Conservation (phyloP, 2,113 vertebrate species). For the Syngnathus typhle region DNA sequence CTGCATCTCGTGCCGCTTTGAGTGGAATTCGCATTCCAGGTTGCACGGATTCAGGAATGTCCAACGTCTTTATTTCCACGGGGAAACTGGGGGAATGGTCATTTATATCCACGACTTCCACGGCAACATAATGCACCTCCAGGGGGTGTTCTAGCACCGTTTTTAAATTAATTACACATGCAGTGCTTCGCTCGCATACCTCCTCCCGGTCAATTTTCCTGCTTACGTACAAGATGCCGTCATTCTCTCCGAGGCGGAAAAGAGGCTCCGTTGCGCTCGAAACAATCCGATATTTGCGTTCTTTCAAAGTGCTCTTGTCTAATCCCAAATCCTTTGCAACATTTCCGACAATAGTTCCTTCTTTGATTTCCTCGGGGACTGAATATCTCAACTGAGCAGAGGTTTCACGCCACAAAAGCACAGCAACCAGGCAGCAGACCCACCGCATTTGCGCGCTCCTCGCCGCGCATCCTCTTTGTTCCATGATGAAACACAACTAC, state of each 20-base stretch:
- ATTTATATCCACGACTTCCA: conserved; percentile 67
- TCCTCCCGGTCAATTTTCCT: conserved; percentile 50
- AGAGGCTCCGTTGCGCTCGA: conserved; percentile 29
- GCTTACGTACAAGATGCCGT: conserved; percentile 39
- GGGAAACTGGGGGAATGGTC: conserved; percentile 62
- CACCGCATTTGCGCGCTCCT: conserved; percentile 8
- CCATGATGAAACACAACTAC: neutral
- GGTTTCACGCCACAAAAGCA: conserved; percentile 32
- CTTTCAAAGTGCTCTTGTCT: conserved; percentile 28
- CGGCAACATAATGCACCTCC: conserved; percentile 43
- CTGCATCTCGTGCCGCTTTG: conserved; percentile 47
- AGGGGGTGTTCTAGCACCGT: conserved; percentile 52
- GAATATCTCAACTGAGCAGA: conserved; percentile 55
- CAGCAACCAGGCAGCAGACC: conserved; percentile 12
- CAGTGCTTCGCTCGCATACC: conserved; percentile 31
- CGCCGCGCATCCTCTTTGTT: conserved; percentile 21
- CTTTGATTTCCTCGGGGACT: conserved; percentile 45
- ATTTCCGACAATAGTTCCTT: conserved; percentile 50
- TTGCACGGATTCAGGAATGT: conserved; percentile 51
- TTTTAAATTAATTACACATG: conserved; percentile 52
- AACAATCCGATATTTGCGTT: conserved; percentile 47
- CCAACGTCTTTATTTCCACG: conserved; percentile 32
- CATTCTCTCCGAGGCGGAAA: conserved; percentile 41
- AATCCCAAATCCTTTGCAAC: conserved; percentile 55
- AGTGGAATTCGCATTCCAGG: conserved; percentile 50